phyloP scores from a whole-genome alignment of 2,888 invertebrate genomes.

The Diarsia rubi region DNA sequence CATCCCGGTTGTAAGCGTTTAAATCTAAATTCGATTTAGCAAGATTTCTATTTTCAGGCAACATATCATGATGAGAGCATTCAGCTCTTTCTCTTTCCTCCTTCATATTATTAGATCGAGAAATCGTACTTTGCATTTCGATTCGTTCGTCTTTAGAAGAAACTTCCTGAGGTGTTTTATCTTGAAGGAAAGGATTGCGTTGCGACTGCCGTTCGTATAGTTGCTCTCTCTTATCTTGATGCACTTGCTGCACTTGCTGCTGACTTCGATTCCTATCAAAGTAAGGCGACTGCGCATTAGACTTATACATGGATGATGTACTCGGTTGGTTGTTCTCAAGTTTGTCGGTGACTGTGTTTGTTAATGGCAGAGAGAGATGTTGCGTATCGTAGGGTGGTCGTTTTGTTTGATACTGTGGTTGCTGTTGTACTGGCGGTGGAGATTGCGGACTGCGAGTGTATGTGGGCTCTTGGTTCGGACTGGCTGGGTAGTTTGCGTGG shows the following conservation, averaged over 20 bases:
- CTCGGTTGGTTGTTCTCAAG: slow-evolving; percentile 82
- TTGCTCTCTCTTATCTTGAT: slow-evolving; percentile 78
- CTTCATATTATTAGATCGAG: slow-evolving; percentile 66
- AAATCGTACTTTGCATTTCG: slow-evolving; percentile 70
- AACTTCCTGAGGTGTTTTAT: slow-evolving; percentile 76
- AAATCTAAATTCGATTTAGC: slow-evolving; percentile 72
- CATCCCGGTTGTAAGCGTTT: slow-evolving; percentile 79
- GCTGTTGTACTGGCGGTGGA: slow-evolving; percentile 83
- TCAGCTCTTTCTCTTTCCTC: slow-evolving; percentile 73
- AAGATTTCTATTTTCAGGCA: slow-evolving; percentile 73
- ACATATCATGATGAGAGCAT: slow-evolving; percentile 73
- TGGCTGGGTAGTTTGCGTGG: slow-evolving; percentile 82
- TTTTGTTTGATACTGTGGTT: slow-evolving; percentile 81
- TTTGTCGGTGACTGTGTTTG: slow-evolving; percentile 84
- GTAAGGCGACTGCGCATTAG: slow-evolving; percentile 89
- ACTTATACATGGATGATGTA: slow-evolving; percentile 82
- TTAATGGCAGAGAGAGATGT: slow-evolving; percentile 86
- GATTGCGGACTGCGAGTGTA: slow-evolving; percentile 89
- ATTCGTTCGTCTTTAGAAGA: slow-evolving; percentile 69
- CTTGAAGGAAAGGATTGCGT: slow-evolving; percentile 85
- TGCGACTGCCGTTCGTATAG: slow-evolving; percentile 82
- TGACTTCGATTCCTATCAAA: slow-evolving; percentile 86
- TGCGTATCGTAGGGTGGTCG: slow-evolving; percentile 85
- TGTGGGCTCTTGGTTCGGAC: slow-evolving; percentile 86
- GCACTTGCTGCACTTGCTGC: slow-evolving; percentile 72